phyloP scores from a whole-genome alignment of 2,888 invertebrate species.

The Lamellibrachia satsuma region DNA sequence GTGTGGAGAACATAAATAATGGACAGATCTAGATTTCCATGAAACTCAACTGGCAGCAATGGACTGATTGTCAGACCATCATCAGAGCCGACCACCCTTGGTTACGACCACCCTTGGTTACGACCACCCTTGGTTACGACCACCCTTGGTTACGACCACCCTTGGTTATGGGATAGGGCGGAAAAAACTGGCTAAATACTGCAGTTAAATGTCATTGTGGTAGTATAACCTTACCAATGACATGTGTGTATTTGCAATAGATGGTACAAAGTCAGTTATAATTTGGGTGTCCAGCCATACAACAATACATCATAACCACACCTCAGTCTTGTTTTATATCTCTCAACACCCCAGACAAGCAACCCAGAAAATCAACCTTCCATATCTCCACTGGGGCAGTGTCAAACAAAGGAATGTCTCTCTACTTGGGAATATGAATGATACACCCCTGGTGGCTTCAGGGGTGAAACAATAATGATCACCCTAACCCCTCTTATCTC shows the following conservation, averaged over 20 bases:
- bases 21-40: too few relatives aligned
- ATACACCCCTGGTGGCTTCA: background rate
- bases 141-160: too few relatives aligned
- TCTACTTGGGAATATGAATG: background rate
- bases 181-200: background rate
- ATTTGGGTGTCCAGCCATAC: background rate
- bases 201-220: background rate
- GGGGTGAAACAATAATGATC: background rate
- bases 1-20: too few relatives aligned
- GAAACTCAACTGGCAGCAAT: too few relatives aligned
- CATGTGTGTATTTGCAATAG: background rate
- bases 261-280: background rate
- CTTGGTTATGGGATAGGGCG: too few relatives aligned
- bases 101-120: too few relatives aligned
- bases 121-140: background rate
- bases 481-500: background rate
- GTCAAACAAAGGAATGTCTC: background rate
- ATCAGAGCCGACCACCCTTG: background rate
- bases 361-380: background rate
- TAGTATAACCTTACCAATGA: background rate
- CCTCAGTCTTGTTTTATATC: background rate
- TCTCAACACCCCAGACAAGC: background rate
- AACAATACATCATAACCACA: background rate
- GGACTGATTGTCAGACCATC: too few relatives aligned
- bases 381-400: background rate